Evolutionary conservation across 2,888 invertebrate genomes (phyloP).

Genomic region (Sphecodes monilicornis): DNA sequence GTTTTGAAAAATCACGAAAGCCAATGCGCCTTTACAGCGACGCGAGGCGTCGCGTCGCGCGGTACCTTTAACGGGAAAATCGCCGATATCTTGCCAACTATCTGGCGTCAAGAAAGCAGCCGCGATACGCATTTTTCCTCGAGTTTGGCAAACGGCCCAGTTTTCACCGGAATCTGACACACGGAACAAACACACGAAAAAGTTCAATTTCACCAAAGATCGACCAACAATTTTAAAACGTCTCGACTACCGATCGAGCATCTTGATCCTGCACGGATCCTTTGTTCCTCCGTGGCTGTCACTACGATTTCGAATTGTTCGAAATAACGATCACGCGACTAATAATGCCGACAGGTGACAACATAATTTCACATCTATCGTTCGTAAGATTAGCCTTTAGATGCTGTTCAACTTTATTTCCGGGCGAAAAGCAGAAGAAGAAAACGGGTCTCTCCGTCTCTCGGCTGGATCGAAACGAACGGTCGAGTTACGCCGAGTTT

Average conservation of each 20-base stretch:
- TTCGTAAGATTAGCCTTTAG: not conserved
- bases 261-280: not conserved
- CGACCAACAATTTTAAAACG: slow-evolving; percentile 11
- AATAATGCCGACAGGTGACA: not conserved
- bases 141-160: slow-evolving; percentile 58
- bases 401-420: not conserved
- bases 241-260: not conserved
- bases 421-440: not conserved
- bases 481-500: not conserved
- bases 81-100: slow-evolving; percentile 44
- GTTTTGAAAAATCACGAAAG: slow-evolving; percentile 3
- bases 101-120: slow-evolving; percentile 61
- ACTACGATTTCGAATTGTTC: not conserved
- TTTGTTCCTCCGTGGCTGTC: not conserved
- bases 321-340: not conserved
- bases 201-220: slow-evolving; percentile 52
- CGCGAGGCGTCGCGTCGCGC: slow-evolving; percentile 1
- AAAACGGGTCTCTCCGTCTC: not conserved
- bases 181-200: slow-evolving; percentile 52
- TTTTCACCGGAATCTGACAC: slow-evolving; percentile 61
- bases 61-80: slow-evolving; percentile 14
- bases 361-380: not conserved
- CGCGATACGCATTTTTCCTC: slow-evolving; percentile 50
- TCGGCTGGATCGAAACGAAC: not conserved
- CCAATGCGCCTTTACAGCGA: not conserved